Evolutionary conservation across 2,113 vertebrate genomes (phyloP).

Genomic region (Zootoca vivipara): DNA sequence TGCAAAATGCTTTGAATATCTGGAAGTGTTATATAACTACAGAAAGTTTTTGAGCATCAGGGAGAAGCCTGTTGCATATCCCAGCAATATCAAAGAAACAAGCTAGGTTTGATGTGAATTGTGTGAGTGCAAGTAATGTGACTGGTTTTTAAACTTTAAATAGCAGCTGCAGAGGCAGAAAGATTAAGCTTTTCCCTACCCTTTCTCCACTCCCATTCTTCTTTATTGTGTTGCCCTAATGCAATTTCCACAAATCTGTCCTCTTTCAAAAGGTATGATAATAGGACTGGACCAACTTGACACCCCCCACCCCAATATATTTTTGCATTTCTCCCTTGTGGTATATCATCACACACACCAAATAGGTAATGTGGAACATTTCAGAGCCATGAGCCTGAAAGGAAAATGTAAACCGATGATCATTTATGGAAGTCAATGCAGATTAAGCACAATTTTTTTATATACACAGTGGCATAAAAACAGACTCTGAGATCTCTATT

Average conservation of each 20-base stretch:
- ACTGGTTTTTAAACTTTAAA: neutral
- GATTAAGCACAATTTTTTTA: neutral
- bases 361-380: neutral
- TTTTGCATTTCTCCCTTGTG: neutral
- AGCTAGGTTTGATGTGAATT: neutral
- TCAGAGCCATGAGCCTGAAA: neutral
- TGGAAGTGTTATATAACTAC: neutral
- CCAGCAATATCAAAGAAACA: neutral
- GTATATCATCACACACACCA: neutral
- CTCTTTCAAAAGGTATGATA: neutral
- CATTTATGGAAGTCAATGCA: neutral
- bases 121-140: neutral
- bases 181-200: neutral
- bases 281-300: neutral
- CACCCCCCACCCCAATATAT: neutral
- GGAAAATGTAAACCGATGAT: neutral
- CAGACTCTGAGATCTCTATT: slow-evolving; percentile 5
- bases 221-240: neutral
- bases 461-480: neutral
- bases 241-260: neutral
- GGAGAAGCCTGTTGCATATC: neutral
- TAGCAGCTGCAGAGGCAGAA: neutral
- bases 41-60: neutral
- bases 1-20: neutral
- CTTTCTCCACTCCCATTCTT: neutral